Percentiles rank a stretch among this genome's conserved stretches.
Evolutionary conservation across 2,113 vertebrate genomes (phyloP).

Genomic region (Bos taurus): ARS-UCD2.0 NC_037337.1:84634501-84635000

Average conservation of each 20-base stretch:
- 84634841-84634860: not conserved
- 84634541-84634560: not conserved
- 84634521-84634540: not conserved
- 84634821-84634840: not conserved
- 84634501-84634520: not conserved
- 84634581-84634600: not conserved
- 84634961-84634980: not conserved
- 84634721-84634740: not conserved
- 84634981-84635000: not conserved
- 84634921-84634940: not conserved
- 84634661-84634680: not conserved
- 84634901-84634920: not conserved
- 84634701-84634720: not conserved
- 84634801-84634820: not conserved
- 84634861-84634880: not conserved
- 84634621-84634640: not conserved
- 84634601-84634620: not conserved
- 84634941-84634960: not conserved
- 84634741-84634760: not conserved
- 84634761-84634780: not conserved
- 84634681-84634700: not conserved
- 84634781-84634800: not conserved
- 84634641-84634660: not conserved
- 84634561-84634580: not conserved
- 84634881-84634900: not conserved